Conservation (phyloP, 2,797 vertebrate species). For the Nyctalus aviator region DNA sequence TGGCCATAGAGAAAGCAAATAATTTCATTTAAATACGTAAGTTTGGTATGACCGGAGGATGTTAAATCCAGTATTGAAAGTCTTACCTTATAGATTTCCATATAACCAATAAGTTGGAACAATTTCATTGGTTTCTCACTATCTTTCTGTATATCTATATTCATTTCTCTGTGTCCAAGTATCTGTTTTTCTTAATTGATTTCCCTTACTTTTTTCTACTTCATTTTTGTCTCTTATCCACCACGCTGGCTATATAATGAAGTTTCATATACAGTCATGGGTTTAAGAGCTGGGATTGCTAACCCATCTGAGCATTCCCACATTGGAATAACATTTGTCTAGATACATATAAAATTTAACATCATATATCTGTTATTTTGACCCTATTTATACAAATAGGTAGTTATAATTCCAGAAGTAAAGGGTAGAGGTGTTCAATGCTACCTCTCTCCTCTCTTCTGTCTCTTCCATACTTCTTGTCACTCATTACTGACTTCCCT, state of each 20-base stretch:
- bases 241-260: not conserved
- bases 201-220: not conserved
- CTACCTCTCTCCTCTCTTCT: not conserved
- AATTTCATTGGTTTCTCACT: not conserved
- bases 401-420: not conserved
- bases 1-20: not conserved
- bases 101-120: not conserved
- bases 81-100: not conserved
- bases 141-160: not conserved
- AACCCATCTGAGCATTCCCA: rapidly evolving
- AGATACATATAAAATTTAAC: not conserved
- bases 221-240: not conserved
- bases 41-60: not conserved
- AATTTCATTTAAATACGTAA: not conserved
- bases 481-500: not conserved
- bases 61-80: not conserved
- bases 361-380: not conserved
- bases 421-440: not conserved
- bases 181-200: not conserved
- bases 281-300: not conserved
- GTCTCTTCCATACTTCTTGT: not conserved
- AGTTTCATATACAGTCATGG: not conserved
- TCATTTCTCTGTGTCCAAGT: not conserved
- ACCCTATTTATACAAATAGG: not conserved
- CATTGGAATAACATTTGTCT: not conserved